phyloP scores from a whole-genome alignment of 2,797 vertebrate genomes.

The Trichosurus vulpecula region DNA sequence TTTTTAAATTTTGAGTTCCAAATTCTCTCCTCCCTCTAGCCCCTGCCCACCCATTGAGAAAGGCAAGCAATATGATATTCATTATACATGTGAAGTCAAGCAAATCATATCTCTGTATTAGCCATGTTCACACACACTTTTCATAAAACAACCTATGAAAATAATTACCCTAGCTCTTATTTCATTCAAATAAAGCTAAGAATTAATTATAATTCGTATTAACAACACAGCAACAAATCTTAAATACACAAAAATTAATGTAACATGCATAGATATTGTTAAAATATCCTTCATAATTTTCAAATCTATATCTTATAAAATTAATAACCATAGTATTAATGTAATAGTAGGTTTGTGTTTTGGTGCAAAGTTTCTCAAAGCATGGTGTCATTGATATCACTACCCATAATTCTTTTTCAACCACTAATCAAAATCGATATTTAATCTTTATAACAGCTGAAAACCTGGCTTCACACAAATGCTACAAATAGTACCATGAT shows the following conservation, averaged over 20 bases:
- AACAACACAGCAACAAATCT: neutral
- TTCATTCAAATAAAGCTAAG: neutral
- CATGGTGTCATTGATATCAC: neutral
- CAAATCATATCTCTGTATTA: neutral
- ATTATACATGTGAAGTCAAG: neutral
- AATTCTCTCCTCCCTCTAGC: neutral
- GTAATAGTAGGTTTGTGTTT: neutral
- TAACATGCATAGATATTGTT: neutral
- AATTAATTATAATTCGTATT: neutral
- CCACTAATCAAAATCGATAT: neutral
- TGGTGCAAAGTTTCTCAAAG: neutral
- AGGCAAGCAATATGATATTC: neutral
- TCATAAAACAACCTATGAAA: neutral
- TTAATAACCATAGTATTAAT: neutral
- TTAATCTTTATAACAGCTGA: neutral
- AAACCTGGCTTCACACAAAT: neutral
- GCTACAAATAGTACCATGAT: neutral
- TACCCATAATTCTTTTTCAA: neutral
- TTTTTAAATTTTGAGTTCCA: neutral
- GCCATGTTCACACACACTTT: neutral
- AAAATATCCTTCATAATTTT: neutral
- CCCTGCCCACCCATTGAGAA: neutral
- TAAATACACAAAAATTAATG: neutral
- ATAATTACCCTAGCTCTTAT: neutral
- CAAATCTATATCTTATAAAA: neutral